A percentile compares a stretch with the other conserved stretches of the same genome.
Conservation (phyloP, 2,113 vertebrate genomes). For the Condylura cristata region DNA sequence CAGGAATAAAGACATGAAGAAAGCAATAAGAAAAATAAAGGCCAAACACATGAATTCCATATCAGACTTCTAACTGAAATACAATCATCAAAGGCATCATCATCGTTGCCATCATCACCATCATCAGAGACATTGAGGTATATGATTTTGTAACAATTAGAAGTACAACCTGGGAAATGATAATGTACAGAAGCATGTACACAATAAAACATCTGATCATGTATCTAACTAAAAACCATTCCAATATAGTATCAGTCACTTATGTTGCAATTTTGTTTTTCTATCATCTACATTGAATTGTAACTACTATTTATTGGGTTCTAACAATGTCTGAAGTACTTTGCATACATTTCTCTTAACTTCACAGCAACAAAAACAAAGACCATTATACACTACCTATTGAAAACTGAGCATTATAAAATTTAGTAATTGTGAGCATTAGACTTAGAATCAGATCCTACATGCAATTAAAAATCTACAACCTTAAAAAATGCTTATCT, state of each 20-base stretch:
- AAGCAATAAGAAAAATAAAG: slow-evolving; percentile 60
- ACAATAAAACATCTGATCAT: not conserved
- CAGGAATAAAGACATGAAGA: slow-evolving; percentile 73
- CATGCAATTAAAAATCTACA: not conserved
- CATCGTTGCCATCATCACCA: not conserved
- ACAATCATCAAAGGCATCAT: not conserved
- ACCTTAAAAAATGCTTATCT: not conserved
- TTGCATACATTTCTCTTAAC: not conserved
- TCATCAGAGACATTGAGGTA: not conserved
- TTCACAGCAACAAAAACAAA: not conserved
- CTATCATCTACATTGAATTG: not conserved
- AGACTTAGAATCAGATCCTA: not conserved
- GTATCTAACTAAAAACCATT: not conserved
- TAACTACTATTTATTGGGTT: not conserved
- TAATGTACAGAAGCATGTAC: not conserved
- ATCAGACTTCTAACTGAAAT: slow-evolving; percentile 3
- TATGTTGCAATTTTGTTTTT: not conserved
- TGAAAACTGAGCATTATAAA: not conserved
- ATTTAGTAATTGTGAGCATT: not conserved
- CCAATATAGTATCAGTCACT: not conserved
- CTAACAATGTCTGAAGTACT: not conserved
- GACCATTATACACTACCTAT: not conserved
- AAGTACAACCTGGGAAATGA: not conserved
- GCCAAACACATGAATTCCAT: not conserved
- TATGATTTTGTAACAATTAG: not conserved